Evolutionary conservation across 1,140 invertebrate species (phyloP), one percentile per base, ranked within the genome.

Genomic region (Eumeta japonica): DNA sequence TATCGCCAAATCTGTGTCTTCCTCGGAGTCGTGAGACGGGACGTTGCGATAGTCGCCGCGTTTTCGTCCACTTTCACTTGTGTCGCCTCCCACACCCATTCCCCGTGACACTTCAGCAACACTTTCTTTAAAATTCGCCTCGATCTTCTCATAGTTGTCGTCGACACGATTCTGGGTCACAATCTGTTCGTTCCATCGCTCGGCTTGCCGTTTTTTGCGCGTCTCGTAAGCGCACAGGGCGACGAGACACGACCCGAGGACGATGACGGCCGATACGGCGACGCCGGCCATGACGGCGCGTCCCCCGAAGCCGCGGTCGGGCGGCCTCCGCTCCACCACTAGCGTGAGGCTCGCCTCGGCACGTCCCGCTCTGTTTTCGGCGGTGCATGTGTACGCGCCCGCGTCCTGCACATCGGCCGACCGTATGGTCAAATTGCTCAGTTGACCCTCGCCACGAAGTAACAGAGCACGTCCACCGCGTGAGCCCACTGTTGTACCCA

Each of bases 291-390:
- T 75, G 20, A 82, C 80, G 4, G 81, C 79, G 7, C 81, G 63
- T 1, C 80, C 82, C 11, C 81, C 77, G 17, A 86, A 62, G 36
- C 81, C 81, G 28, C 79, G 76, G 19, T 81, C 62, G 10, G 84
- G 78, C 11, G 78, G 75, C 41, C 80, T 79, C 36, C 80, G 77
- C 11, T 81, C 79, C 19, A 90, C 81, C 1, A 79, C 75, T 39
- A 90, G 68, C 27, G 81, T 86, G 13, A 90, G 82, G 48, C 82
- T 82, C 18, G 83, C 81, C 60, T 87, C 82, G 1, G 81, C 82
- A 48, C 79, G 80, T 0, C 88, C 88, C 5, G 88, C 88, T 62
- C 83, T 81, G 58, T 89, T 91, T 58, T 88, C 85, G 1, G 87
- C 87, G 13, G 79, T 77, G 54, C 88, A 91, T 5, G 79, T 81